Percentiles rank a stretch among this genome's conserved stretches.
Evolutionary conservation across 2,888 invertebrate genomes (phyloP).

Genomic region (Agonopterix alstromeriana): DNA sequence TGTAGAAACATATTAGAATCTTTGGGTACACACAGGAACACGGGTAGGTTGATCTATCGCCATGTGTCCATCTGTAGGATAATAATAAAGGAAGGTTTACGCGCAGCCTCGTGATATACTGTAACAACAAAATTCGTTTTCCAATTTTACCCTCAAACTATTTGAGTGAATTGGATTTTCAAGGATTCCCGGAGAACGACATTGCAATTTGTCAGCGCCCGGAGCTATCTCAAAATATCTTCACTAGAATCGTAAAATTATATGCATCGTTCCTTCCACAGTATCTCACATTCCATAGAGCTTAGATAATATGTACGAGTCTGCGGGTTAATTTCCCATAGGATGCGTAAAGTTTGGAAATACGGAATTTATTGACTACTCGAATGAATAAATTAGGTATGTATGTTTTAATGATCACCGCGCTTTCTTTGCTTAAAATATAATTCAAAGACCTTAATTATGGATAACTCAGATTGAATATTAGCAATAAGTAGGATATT

Average conservation of each 20-base stretch:
- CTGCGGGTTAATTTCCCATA: slow-evolving; percentile 8
- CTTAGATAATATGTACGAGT: slow-evolving; percentile 2
- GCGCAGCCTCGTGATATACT: too few relatives aligned
- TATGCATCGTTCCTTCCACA: slow-evolving; percentile 16
- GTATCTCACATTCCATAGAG: slow-evolving; percentile 5
- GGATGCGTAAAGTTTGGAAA: slow-evolving; percentile 1
- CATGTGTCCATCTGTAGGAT: too few relatives aligned
- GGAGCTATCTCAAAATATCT: slow-evolving; percentile 23
- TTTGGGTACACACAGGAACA: too few relatives aligned
- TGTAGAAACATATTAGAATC: too few relatives aligned
- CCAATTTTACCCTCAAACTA: slow-evolving; percentile 18
- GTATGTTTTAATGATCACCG: too few relatives aligned
- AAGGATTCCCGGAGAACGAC: slow-evolving; percentile 23
- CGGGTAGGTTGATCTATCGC: too few relatives aligned
- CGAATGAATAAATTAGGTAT: too few relatives aligned
- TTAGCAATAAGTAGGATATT: too few relatives aligned
- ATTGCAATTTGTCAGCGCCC: slow-evolving; percentile 37
- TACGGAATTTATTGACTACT: not conserved
- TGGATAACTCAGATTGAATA: too few relatives aligned
- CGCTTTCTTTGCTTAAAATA: too few relatives aligned
- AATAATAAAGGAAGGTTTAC: too few relatives aligned
- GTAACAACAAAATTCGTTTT: not conserved
- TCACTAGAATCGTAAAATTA: slow-evolving; percentile 22
- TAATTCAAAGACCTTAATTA: too few relatives aligned
- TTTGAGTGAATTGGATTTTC: slow-evolving; percentile 40